These are phyloP conservation scores for Tauraco hartlaubi DNA, from an alignment of 2,797 vertebrate species.

Conservation along the genomic window DNA sequence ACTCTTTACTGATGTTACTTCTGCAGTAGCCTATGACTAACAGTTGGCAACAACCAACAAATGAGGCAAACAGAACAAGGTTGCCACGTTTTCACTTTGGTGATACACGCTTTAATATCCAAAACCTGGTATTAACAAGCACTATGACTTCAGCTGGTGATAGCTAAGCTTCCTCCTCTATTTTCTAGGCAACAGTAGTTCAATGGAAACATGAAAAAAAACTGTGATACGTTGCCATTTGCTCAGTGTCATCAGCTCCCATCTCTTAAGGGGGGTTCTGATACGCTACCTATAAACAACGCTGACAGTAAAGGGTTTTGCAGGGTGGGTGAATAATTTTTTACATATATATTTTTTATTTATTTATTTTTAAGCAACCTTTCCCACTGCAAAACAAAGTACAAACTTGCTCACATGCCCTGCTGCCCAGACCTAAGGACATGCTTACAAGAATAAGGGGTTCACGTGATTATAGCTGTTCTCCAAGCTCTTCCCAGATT, in stretches of 20 bases:
- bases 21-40: background rate
- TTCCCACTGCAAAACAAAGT: background rate
- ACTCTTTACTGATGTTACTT: background rate
- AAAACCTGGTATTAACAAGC: background rate
- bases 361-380: background rate
- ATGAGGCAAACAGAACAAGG: background rate
- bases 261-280: background rate
- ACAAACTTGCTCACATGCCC: background rate
- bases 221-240: background rate
- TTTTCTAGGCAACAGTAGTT: background rate
- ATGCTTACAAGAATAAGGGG: background rate
- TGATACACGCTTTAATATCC: background rate
- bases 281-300: background rate
- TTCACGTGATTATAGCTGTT: fast-evolving
- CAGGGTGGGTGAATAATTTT: background rate
- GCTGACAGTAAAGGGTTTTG: background rate
- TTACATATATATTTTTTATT: background rate
- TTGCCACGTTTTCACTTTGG: background rate
- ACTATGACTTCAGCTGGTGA: background rate
- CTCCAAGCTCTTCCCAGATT: background rate
- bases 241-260: background rate
- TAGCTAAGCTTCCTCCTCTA: background rate
- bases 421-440: background rate
- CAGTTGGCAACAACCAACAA: background rate
- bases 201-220: background rate